Evolutionary conservation across 2,888 invertebrate species (phyloP), one percentile per base, ranked within the genome.

Genomic region (Andrena camellia): DNA sequence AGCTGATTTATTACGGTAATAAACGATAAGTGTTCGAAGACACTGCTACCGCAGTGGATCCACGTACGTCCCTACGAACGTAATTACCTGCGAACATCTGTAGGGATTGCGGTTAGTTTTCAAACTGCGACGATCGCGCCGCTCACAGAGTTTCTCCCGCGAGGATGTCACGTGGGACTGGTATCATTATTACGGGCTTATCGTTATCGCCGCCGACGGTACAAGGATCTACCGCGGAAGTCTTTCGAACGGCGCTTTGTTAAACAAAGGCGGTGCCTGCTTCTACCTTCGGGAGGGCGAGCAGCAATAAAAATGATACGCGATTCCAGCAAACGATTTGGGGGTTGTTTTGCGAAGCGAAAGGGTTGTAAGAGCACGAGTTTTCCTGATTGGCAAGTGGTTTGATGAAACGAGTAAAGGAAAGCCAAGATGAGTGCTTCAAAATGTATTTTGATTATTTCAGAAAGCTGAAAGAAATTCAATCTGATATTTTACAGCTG

Each of bases 161-260:
- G 72, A 82, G 80, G 52, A 81, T 64, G 81, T 84, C 86, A 82
- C 72, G 85, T 77, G 82, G 62, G 87, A 89, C 88, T 86, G 87
- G 82, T 71, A 64, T 83, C 78, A 87, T 90, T 88, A 88, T 90
- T 85, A 59, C 82, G 69, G 71, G 84, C 86, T 90, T 90, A 88
- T 88, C 87, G 84, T 88, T 85, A 90, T 90, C 88, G 85, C 82
- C 35, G 76, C 60, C 75, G 75, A 70, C 78, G 78, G 72, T 85
- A 85, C 89, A 84, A 90, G 86, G 78, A 76, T 77, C 80, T 77
- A 68, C 72, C 70, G 57, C 57, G 26, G 72, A 75, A 70, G 78
- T 73, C 74, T 76, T 77, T 77, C 76, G 71, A 59, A 76, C 67
- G 69, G 62, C 75, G 70, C 29, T 83, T 81, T 66, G 80, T 88